Conservation (phyloP, 2,113 vertebrate genomes). For the Actenoides hombroni region DNA sequence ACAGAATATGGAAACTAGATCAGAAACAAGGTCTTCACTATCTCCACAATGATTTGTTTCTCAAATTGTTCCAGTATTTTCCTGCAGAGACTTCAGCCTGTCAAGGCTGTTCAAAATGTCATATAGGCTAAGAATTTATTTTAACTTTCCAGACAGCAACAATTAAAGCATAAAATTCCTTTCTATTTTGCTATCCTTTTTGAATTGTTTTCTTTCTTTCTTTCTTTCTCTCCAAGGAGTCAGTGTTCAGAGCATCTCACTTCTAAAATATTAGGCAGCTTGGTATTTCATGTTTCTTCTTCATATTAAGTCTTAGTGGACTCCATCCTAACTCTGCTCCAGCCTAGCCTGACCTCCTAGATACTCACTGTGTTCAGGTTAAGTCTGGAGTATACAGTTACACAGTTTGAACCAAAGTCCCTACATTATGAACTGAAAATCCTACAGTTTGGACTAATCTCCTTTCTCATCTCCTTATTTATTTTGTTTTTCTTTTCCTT, state of each 20-base stretch:
- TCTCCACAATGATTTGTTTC: not conserved
- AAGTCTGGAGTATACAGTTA: not conserved
- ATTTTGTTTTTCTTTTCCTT: not conserved
- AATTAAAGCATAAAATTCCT: not conserved
- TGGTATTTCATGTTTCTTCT: conserved; percentile 16
- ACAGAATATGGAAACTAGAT: not conserved
- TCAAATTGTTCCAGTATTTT: not conserved
- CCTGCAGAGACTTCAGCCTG: not conserved
- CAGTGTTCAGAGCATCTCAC: conserved; percentile 19
- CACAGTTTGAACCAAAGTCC: not conserved
- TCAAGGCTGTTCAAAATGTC: not conserved
- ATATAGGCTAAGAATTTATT: not conserved
- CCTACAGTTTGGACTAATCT: not conserved
- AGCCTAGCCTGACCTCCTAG: not conserved
- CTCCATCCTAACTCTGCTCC: conserved; percentile 2
- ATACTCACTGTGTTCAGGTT: not conserved
- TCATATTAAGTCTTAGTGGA: not conserved
- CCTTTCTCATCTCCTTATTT: not conserved
- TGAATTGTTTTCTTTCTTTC: not conserved
- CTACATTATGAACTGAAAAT: not conserved
- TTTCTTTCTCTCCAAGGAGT: not conserved
- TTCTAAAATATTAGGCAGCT: conserved; percentile 48
- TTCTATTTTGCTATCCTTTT: not conserved
- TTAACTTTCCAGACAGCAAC: not conserved
- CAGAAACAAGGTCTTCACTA: not conserved